These are phyloP conservation scores for Bujurquina vittata DNA, from an alignment of 2,113 vertebrate species.

Conservation along the genomic window DNA sequence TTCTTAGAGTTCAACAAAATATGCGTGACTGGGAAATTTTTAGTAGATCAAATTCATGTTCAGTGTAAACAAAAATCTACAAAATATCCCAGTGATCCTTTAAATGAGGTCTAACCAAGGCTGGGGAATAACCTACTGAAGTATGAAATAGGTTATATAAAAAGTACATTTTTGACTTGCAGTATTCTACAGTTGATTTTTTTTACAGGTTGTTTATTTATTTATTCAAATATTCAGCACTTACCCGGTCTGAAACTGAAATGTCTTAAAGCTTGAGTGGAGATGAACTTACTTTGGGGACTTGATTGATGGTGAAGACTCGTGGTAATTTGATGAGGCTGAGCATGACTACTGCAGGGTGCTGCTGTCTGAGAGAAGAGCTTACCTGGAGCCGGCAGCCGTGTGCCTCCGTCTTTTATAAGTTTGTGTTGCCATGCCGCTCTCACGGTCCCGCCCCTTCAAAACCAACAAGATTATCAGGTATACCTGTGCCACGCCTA, in stretches of 20 bases:
- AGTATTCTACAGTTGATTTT: too few relatives aligned
- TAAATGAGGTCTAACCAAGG: background rate
- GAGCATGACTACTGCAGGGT: slow-evolving; percentile 79
- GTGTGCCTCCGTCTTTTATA: slow-evolving; percentile 48
- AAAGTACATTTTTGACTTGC: background rate
- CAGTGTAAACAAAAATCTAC: background rate
- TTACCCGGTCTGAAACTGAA: background rate
- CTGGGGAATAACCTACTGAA: background rate
- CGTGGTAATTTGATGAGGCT: slow-evolving; percentile 84
- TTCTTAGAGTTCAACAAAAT: background rate
- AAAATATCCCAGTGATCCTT: background rate
- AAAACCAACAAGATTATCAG: slow-evolving; percentile 56
- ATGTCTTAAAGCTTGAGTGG: background rate
- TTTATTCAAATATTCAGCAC: background rate
- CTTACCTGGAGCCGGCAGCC: slow-evolving; percentile 8
- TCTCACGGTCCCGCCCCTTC: slow-evolving; percentile 43
- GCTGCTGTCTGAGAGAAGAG: slow-evolving; percentile 20
- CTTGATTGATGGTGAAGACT: slow-evolving; percentile 86
- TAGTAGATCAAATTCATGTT: background rate
- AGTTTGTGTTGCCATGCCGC: slow-evolving; percentile 60
- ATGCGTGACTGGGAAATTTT: background rate
- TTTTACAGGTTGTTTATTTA: background rate
- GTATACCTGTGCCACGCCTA: slow-evolving; percentile 52
- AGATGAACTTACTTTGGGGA: slow-evolving; percentile 88
- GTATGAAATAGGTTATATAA: background rate